Percentiles rank a stretch among this genome's conserved stretches.
phyloP scores from a whole-genome alignment of 2,888 invertebrate species.

The Lysandra coridon region DNA sequence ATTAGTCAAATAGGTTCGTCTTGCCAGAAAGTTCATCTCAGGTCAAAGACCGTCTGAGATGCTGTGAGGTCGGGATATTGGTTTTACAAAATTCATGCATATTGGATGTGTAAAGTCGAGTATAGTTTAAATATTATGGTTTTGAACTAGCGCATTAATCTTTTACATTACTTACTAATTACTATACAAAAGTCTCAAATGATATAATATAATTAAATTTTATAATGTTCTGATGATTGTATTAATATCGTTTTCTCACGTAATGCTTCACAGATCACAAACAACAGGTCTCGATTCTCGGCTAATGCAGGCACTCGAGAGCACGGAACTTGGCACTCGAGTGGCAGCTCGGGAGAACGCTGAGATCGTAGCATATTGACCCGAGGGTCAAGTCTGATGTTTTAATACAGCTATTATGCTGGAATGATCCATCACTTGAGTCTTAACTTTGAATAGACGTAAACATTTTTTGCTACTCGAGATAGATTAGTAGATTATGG shows the following conservation, averaged over 20 bases:
- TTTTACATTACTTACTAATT: neutral
- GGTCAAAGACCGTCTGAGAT: slow-evolving; percentile 26
- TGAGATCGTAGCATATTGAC: slow-evolving; percentile 21
- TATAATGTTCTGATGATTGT: neutral
- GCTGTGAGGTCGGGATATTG: slow-evolving; percentile 6
- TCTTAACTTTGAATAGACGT: neutral
- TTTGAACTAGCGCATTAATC: neutral
- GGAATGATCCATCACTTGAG: neutral
- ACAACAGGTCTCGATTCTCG: neutral
- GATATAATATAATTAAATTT: too few relatives aligned
- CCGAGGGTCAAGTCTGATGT: slow-evolving; percentile 10
- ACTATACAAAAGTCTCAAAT: too few relatives aligned
- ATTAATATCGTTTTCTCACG: neutral
- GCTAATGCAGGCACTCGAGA: slow-evolving; percentile 20
- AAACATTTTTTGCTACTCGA: neutral
- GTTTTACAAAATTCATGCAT: slow-evolving; percentile 19
- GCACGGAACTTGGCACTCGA: slow-evolving; percentile 16
- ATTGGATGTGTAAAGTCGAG: neutral
- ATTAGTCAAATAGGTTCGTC: slow-evolving; percentile 19
- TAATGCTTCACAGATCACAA: slow-evolving; percentile 1
- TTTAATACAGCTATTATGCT: slow-evolving; percentile 7
- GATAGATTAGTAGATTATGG: neutral
- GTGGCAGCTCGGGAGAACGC: neutral
- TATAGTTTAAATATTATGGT: neutral
- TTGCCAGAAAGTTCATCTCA: neutral